Percentiles rank a stretch among this genome's conserved stretches.
phyloP scores from a whole-genome alignment of 2,888 invertebrate genomes.

The Spodoptera littoralis region DNA sequence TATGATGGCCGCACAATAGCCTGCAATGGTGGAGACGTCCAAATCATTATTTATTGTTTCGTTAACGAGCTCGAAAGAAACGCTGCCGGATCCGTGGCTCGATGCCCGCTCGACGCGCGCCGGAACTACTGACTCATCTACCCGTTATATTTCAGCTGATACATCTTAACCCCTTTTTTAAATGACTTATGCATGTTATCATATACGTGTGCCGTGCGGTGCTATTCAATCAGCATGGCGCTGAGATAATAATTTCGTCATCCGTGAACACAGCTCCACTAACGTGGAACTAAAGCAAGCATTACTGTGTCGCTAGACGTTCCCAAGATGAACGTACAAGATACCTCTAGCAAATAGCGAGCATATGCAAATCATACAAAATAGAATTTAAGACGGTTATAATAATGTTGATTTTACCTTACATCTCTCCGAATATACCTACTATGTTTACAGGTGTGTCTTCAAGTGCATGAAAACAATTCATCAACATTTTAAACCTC shows the following conservation, averaged over 20 bases:
- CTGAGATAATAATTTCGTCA: conserved; percentile 37
- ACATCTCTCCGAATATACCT: background rate
- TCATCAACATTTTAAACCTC: too few relatives aligned
- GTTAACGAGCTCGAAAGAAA: conserved; percentile 83
- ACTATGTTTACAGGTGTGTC: too few relatives aligned
- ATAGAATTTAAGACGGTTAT: conserved; percentile 10
- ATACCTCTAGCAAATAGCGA: conserved; percentile 17
- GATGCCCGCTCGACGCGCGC: conserved; percentile 58
- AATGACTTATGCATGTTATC: conserved; percentile 28
- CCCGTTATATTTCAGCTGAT: conserved; percentile 63
- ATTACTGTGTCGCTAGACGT: conserved; percentile 20
- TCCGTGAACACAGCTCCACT: conserved; percentile 32
- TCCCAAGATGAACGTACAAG: conserved; percentile 20
- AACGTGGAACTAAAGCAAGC: conserved; percentile 28
- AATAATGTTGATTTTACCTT: background rate
- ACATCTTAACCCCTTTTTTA: conserved; percentile 57
- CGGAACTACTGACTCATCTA: conserved; percentile 68
- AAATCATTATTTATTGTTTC: conserved; percentile 87
- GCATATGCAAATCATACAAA: conserved; percentile 35
- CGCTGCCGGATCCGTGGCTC: conserved; percentile 71
- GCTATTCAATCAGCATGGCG: conserved; percentile 24
- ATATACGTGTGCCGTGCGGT: conserved; percentile 6
- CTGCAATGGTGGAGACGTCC: conserved; percentile 75
- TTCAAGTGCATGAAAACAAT: too few relatives aligned
- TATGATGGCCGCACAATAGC: conserved; percentile 79